Conservation (phyloP, 1,140 invertebrate genomes). For the Whitmania pigra region DNA sequence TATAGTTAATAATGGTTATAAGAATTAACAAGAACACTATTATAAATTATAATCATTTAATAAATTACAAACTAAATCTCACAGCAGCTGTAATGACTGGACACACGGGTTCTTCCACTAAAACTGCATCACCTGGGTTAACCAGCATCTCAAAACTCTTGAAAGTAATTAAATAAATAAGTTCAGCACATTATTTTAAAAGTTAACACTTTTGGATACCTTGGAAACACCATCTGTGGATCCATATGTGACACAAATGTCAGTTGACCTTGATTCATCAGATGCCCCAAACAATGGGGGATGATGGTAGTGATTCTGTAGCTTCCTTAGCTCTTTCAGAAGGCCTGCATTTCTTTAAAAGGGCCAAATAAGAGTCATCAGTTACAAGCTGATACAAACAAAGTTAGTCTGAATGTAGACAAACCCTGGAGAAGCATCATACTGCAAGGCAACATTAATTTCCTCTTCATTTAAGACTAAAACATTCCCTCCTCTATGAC, state of each 20-base stretch:
- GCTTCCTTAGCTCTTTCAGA: slow-evolving; percentile 50
- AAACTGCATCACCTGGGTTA: slow-evolving; percentile 17
- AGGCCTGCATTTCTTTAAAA: slow-evolving; percentile 47
- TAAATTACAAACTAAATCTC: slow-evolving; percentile 11
- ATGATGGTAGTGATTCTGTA: slow-evolving; percentile 53
- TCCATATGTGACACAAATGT: slow-evolving; percentile 55
- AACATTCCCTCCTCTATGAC: slow-evolving; percentile 44
- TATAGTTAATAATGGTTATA: neutral
- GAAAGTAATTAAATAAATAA: neutral
- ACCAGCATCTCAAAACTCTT: slow-evolving; percentile 25
- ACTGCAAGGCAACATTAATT: slow-evolving; percentile 55
- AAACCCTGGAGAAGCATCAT: slow-evolving; percentile 59
- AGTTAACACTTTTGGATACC: slow-evolving; percentile 28
- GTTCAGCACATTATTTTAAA: neutral
- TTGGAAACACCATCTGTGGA: slow-evolving; percentile 64
- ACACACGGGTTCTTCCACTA: slow-evolving; percentile 19
- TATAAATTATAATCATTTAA: neutral
- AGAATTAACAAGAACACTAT: neutral
- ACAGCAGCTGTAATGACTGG: slow-evolving; percentile 12
- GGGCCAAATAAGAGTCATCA: neutral
- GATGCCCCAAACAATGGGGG: slow-evolving; percentile 52
- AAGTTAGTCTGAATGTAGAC: neutral
- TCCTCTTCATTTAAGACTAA: slow-evolving; percentile 49
- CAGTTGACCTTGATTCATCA: slow-evolving; percentile 36
- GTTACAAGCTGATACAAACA: no score